phyloP scores from a whole-genome alignment of 1,140 invertebrate species.

The Euwallacea fornicatus region DNA sequence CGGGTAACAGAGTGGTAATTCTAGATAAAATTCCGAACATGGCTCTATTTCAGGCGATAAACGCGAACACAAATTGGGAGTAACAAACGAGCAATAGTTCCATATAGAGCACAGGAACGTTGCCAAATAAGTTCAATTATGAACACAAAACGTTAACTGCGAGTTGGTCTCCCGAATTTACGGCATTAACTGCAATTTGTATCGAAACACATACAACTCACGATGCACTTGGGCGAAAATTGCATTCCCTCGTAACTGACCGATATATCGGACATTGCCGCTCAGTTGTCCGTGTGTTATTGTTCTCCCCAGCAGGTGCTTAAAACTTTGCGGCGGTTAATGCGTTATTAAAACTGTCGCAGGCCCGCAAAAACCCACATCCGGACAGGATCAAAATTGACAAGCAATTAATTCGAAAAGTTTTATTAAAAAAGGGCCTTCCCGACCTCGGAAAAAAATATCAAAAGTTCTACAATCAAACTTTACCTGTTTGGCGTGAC shows the following conservation, averaged over 20 bases:
- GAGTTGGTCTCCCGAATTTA: slow-evolving; percentile 14
- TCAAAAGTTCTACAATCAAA: slow-evolving; percentile 24
- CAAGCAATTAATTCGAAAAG: slow-evolving; percentile 31
- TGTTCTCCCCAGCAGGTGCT: neutral
- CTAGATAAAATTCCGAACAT: slow-evolving; percentile 14
- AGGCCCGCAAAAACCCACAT: neutral
- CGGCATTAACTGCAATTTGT: slow-evolving; percentile 26
- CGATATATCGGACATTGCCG: neutral
- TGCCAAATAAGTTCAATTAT: slow-evolving; percentile 32
- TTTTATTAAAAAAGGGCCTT: slow-evolving; percentile 21
- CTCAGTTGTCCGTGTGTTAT: neutral
- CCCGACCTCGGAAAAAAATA: neutral
- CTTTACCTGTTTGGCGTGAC: slow-evolving; percentile 26
- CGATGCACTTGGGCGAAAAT: neutral
- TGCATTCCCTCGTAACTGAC: slow-evolving; percentile 2
- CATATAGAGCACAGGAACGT: slow-evolving; percentile 20
- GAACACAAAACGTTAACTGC: slow-evolving; percentile 24
- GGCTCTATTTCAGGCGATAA: slow-evolving; percentile 13
- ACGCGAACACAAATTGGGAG: slow-evolving; percentile 22
- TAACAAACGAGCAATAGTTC: slow-evolving; percentile 22
- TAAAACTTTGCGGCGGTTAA: neutral
- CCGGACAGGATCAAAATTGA: slow-evolving; percentile 21
- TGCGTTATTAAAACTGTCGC: slow-evolving; percentile 13
- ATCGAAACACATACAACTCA: slow-evolving; percentile 13
- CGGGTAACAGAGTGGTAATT: neutral